Evolutionary conservation across 64 coral and sea anemone species (phyloP).

Genomic region (Porites lutea): DNA sequence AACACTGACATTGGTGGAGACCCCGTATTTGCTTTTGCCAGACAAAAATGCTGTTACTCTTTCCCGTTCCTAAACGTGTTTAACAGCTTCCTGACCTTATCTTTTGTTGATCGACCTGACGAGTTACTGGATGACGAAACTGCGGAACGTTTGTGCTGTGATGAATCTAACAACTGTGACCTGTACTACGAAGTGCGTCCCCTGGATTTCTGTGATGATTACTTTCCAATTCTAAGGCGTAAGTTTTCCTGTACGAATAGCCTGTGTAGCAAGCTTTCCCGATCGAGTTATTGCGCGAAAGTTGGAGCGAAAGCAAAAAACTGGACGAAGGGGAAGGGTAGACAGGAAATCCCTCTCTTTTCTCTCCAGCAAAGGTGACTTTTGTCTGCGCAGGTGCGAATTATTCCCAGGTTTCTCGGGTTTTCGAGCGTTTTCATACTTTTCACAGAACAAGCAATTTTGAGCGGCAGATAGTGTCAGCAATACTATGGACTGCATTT

Average conservation of each 20-base stretch:
- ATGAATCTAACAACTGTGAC: constrained; percentile 22
- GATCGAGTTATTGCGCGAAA: no score
- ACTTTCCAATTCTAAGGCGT: neutral
- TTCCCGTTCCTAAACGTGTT: neutral
- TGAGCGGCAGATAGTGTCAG: no score
- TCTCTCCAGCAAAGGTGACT: no score
- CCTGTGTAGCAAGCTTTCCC: no score
- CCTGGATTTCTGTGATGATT: neutral
- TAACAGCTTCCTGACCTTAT: neutral
- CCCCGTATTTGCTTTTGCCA: neutral
- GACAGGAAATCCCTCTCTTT: no score
- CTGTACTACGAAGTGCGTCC: constrained; percentile 18
- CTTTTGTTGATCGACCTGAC: neutral
- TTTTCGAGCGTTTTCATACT: no score
- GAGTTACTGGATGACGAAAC: constrained; percentile 33
- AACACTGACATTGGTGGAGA: neutral
- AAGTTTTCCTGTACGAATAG: neutral
- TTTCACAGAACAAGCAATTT: no score
- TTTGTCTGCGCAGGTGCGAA: no score
- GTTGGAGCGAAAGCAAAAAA: no score
- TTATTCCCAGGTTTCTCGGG: no score
- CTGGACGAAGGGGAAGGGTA: no score
- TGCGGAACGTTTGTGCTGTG: constrained; percentile 33
- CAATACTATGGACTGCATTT: no score
- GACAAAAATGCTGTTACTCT: neutral